These are phyloP conservation scores for Dexiosoma caninum DNA, from an alignment of 2,888 invertebrate species.

Conservation along the genomic window DNA sequence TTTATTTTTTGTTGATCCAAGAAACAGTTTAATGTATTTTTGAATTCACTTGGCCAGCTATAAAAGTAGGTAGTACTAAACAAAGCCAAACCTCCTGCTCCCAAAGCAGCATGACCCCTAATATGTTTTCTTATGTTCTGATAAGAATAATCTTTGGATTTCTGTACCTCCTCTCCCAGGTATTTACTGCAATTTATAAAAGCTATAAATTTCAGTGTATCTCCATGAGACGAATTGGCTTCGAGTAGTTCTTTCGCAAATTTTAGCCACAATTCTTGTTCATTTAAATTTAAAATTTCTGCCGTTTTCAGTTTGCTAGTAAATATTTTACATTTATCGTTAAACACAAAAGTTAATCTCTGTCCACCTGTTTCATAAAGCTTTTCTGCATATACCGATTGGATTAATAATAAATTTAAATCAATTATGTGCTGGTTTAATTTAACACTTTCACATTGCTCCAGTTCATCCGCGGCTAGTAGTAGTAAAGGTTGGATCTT, in stretches of 20 bases:
- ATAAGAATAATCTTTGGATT: slow-evolving; percentile 81
- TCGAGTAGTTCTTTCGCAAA: slow-evolving; percentile 91
- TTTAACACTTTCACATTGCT: slow-evolving; percentile 70
- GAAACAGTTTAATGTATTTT: slow-evolving; percentile 81
- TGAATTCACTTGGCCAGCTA: slow-evolving; percentile 89
- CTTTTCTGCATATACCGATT: slow-evolving; percentile 92
- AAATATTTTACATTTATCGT: slow-evolving; percentile 86
- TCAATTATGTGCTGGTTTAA: slow-evolving; percentile 87
- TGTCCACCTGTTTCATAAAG: slow-evolving; percentile 85
- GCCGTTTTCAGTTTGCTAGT: slow-evolving; percentile 84
- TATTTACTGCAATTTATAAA: slow-evolving; percentile 93
- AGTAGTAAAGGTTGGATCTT: slow-evolving; percentile 86
- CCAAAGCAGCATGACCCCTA: slow-evolving; percentile 92
- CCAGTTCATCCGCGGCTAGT: slow-evolving; percentile 84
- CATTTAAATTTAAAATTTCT: slow-evolving; percentile 85
- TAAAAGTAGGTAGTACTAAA: slow-evolving; percentile 94
- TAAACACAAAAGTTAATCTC: slow-evolving; percentile 86
- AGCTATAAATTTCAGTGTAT: slow-evolving; percentile 87
- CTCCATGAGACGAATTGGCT: slow-evolving; percentile 76
- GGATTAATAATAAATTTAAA: slow-evolving; percentile 88
- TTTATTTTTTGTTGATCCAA: slow-evolving; percentile 82
- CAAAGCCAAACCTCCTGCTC: slow-evolving; percentile 93
- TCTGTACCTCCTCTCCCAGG: slow-evolving; percentile 81
- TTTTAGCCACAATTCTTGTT: slow-evolving; percentile 88
- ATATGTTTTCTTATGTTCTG: slow-evolving; percentile 84